Evolutionary conservation across 2,113 vertebrate species (phyloP), one percentile per base, ranked within the genome.

Genomic region (Semnornis frantzii): DNA sequence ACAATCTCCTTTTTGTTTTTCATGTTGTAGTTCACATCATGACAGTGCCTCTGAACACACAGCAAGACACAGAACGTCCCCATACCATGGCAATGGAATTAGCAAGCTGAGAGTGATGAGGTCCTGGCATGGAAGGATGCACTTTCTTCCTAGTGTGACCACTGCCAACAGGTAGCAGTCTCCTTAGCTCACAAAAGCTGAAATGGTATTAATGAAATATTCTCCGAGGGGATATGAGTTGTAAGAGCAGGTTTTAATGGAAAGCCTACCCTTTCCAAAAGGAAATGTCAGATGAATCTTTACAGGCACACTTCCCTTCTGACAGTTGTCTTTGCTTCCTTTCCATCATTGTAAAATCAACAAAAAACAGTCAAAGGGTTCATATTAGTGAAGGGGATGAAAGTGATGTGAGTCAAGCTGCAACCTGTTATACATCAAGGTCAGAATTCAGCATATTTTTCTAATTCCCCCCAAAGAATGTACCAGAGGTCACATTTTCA

Each of bases 371-470:
- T 86, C 44, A 76, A 44, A 81, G n/a, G 5, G 39, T 20, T 80
- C 27, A 12, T 76, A 33, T 10, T 28, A 73, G 27, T 46, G 65
- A 89, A 90, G 73, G 33, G 24, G 74, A 82, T 42, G 30, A 72
- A 90, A 93, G 58, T n/a, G 60, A 90, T 21, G 30, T 24, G 76
- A 75, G 50, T 90, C 86, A 85, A 92, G 52, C 50, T 87, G 34
- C 74, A 70, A 75, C 80, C 89, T 94, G 86, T 89, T 92, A 85
- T 34, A 82, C 74, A 93, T 92, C 71, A 90, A 93, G 78, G 87
- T 87, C 73, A 65, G 70, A 93, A 93, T 93, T 90, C 89, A 16
- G 8, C 70, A 77, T 93, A 76, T 79, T 96, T 96, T 96, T 94
- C 66, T 93, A 95, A 94, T 94, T 96, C 76, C 79, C 79, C 34